Percentiles rank a stretch among this genome's conserved stretches.
phyloP scores from a whole-genome alignment of 1,140 invertebrate species.

The Heliconius congener region DNA sequence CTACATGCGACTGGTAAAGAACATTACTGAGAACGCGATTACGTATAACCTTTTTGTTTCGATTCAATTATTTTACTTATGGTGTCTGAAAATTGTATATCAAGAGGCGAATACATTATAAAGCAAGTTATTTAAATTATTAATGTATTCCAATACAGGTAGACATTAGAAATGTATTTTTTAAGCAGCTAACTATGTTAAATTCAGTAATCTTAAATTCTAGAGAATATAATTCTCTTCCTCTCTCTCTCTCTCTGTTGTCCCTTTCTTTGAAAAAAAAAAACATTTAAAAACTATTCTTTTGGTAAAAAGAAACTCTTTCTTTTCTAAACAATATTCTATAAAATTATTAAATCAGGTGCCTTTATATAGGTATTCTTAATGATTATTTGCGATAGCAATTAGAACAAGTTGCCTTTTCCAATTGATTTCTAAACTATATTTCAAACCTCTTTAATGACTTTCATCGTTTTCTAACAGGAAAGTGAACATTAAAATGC shows the following conservation, averaged over 20 bases:
- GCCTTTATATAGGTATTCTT: not conserved
- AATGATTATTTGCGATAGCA: not conserved
- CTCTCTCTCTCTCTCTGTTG: too few relatives aligned
- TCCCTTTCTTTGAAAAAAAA: too few relatives aligned
- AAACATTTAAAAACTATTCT: too few relatives aligned
- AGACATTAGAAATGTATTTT: too few relatives aligned
- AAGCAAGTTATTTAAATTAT: not conserved
- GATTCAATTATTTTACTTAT: slow-evolving; percentile 9
- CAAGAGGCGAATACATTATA: not conserved
- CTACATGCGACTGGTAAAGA: not conserved
- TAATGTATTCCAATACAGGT: too few relatives aligned
- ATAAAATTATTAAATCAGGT: too few relatives aligned
- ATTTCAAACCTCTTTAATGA: slow-evolving; percentile 9
- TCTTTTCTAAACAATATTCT: too few relatives aligned
- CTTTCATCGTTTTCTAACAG: not conserved
- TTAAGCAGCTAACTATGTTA: too few relatives aligned
- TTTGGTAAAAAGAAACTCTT: too few relatives aligned
- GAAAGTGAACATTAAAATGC: slow-evolving; percentile 14
- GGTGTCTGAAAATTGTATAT: not conserved
- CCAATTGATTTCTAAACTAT: slow-evolving; percentile 7
- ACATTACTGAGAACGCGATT: not conserved
- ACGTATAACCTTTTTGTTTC: slow-evolving; percentile 2
- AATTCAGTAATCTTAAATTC: not conserved
- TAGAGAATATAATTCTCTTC: not conserved
- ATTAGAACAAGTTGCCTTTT: not conserved